A percentile compares a stretch with the other conserved stretches of the same genome.
phyloP scores from a whole-genome alignment of 2,888 invertebrate genomes.

The Acrobasis consociella region DNA sequence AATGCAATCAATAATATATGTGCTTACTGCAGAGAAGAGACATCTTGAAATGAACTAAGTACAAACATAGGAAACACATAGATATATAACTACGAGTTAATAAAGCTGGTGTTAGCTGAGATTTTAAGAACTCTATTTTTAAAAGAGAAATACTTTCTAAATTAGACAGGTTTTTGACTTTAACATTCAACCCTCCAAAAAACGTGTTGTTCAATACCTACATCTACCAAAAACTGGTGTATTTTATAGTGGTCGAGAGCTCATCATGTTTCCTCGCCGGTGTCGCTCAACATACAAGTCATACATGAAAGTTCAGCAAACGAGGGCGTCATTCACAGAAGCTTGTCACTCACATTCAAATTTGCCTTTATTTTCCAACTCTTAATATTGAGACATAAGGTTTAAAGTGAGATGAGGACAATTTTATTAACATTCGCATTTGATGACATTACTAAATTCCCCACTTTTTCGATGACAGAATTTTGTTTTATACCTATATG shows the following conservation, averaged over 20 bases:
- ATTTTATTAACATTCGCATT: background rate
- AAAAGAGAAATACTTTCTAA: no score
- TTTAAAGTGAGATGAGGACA: background rate
- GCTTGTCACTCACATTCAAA: conserved; percentile 36
- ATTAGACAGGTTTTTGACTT: no score
- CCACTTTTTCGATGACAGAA: background rate
- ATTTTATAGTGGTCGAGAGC: background rate
- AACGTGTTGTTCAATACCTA: background rate
- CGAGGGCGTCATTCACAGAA: conserved; percentile 56
- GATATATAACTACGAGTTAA: no score
- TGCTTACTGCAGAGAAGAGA: no score
- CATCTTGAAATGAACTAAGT: no score
- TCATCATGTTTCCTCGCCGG: background rate
- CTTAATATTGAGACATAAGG: conserved; percentile 23
- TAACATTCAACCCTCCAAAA: no score
- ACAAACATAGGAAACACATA: no score
- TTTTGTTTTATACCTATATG: background rate
- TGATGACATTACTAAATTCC: conserved; percentile 6
- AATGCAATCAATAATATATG: no score
- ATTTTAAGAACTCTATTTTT: background rate
- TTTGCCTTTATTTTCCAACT: conserved; percentile 26
- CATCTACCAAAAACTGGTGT: background rate
- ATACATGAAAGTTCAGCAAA: conserved; percentile 49
- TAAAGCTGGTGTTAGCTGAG: background rate
- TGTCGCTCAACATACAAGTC: conserved; percentile 18